Evolutionary conservation across 2,113 vertebrate genomes (phyloP), one percentile per base, ranked within the genome.

Genomic region (Odontophorus gujanensis): DNA sequence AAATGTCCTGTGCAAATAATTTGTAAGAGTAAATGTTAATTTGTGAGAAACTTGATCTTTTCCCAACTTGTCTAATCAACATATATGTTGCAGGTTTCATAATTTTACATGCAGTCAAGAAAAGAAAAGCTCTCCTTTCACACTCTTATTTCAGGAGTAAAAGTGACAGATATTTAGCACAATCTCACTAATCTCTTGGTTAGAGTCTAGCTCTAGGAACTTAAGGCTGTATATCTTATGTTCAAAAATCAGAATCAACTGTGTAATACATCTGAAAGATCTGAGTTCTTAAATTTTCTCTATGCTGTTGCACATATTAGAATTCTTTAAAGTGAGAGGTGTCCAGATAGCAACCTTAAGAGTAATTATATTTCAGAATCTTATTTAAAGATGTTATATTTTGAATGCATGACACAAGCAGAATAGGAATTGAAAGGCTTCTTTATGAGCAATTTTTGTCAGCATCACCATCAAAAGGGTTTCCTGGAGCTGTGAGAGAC

Each of bases 81-180:
- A 38, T 15, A 30, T 0, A 0, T 71, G 16, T 20, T 81, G 50
- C 25, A 36, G 7, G 11, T 4, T 63, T 81, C 13, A 65, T 13
- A 21, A 17, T 25, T 90, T 47, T 18, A 21, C 14, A 4, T 10
- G 11, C 2, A 36, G 8, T 13, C 4, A 81, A 19, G 28, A 85
- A 93, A 85, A 87, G 7, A 6, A 32, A 65, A 57, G 9, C 24
- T 81, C 76, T 71, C 6, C 16, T 61, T 72, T 43, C 38, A 34
- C 8, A 20, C 9, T 4, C 79, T 50, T 50, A 0, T 74, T 77
- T 81, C 59, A 81, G 20, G 15, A 43, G 17, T 30, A n/a, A 77
- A 11, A 13, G 20, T 62, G 10, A 77, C 34, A 53, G 28, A 20
- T 38, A 6, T 58, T 71, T 20, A 62, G 6, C 32, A 14, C 2